Evolutionary conservation across 2,888 invertebrate species (phyloP).

Genomic region (Siphlonurus alternatus): DNA sequence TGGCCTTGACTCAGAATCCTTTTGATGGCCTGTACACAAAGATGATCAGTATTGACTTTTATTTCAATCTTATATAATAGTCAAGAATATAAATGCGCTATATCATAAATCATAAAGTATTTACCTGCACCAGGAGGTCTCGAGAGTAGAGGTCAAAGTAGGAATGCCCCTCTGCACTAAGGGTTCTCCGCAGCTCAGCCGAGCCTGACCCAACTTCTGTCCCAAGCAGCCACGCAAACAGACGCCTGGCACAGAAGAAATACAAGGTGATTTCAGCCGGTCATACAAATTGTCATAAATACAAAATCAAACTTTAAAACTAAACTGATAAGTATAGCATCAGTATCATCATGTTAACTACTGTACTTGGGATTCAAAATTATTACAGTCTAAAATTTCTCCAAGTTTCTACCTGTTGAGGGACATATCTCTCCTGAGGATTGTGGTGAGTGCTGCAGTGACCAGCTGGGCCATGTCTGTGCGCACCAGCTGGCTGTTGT

Average conservation of each 20-base stretch:
- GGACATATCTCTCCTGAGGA: conserved; percentile 76
- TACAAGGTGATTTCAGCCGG: neutral
- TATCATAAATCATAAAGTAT: conserved; percentile 5
- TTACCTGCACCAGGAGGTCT: conserved; percentile 37
- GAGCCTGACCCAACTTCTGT: conserved; percentile 37
- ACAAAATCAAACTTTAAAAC: too few relatives aligned
- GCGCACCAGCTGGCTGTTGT: conserved; percentile 49
- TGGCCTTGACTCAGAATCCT: conserved; percentile 34
- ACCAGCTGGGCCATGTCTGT: conserved; percentile 54
- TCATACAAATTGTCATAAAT: too few relatives aligned
- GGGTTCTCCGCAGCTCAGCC: neutral
- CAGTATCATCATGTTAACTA: too few relatives aligned
- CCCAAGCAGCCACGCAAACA: conserved; percentile 73
- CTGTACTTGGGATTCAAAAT: too few relatives aligned
- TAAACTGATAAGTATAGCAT: too few relatives aligned
- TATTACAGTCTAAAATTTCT: neutral
- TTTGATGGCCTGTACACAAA: conserved; percentile 32
- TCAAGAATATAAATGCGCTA: too few relatives aligned
- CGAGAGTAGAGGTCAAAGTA: conserved; percentile 52
- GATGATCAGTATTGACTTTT: neutral
- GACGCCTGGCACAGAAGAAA: conserved; percentile 32
- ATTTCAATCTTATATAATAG: too few relatives aligned
- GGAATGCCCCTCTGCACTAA: conserved; percentile 9
- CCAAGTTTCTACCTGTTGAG: conserved; percentile 44
- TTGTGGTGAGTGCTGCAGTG: conserved; percentile 52